Base-by-base conservation (phyloP, 2,888 invertebrate genomes). In the Ichneumon xanthorius region DNA sequence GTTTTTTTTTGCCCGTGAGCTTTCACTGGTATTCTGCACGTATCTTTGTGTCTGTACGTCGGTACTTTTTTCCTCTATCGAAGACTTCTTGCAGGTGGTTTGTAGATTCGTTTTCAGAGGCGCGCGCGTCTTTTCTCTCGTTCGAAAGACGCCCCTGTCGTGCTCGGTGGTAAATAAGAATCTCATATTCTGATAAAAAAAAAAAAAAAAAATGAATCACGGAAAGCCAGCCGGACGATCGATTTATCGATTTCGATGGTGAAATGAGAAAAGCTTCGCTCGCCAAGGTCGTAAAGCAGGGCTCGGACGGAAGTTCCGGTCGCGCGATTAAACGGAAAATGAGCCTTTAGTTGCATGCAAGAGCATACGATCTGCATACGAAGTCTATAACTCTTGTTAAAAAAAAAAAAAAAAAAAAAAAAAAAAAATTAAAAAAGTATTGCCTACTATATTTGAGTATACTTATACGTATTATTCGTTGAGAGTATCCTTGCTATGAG, bases 261-360 rank as follows among this genome's bases (percentile, higher is more conserved):
- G 26, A 82, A 82, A 85, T 85, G 75, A 85, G 85, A 85, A 85
- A 85, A 85, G 85, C 65, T 82, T 76, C 48, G 76, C 63, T 85
- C 85, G 55, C 82, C 85, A 82, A 82, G 82, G 85, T 85, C 85
- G 85, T 85, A 85, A 85, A 85, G 85, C 85, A 82, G 85, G 79
- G 79, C 75, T 78, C 68, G 37, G 68, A 55, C 37, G 48, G 68
- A 75, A 65, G 71, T 82, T 22, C 37, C 37, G 37, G 61, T 22
- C 19, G 19, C 55, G 22, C 26, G 9, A 30, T 58, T 14, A 65
- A 9, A 50, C 68, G 37, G 30, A 45, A n/a, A 33, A 73, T 37
- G 81, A 78, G 70, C 63, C 75, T 19, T 75, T 37, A 58, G 37
- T 79, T 79, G 78, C 81, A 81, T 81, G 78, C 40, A 37, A 55